These are phyloP conservation scores for Dipodomys stephensi DNA, from an alignment of 2,113 vertebrate genomes.

Conservation along the genomic window DNA sequence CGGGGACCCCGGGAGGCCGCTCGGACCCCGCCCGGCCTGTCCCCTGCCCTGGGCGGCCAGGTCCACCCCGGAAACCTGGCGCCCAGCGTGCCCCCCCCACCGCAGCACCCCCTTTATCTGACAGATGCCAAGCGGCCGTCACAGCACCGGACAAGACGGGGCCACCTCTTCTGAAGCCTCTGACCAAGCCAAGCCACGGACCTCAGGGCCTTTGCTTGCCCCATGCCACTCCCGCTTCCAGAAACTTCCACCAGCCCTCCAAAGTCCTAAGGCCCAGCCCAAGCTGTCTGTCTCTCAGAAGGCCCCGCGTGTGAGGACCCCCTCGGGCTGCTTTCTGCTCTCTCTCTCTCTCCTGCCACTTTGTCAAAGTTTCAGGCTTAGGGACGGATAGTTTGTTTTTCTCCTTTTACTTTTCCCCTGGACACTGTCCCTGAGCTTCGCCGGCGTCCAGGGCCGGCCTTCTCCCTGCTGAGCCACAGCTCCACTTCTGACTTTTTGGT, in stretches of 20 bases:
- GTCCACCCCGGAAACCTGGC: not conserved
- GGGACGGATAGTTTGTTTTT: too few species aligned
- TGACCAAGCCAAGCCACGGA: not conserved
- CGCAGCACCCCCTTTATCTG: not conserved
- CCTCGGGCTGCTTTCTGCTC: not conserved
- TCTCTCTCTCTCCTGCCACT: not conserved
- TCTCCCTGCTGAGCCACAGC: too few species aligned
- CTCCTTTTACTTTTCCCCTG: too few species aligned
- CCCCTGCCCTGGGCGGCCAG: not conserved
- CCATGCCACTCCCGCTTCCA: not conserved
- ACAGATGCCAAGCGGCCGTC: too few species aligned
- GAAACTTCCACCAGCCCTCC: accelerated
- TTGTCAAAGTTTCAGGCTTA: not conserved
- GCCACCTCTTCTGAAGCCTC: not conserved
- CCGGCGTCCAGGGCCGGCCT: too few species aligned
- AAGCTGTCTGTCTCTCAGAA: not conserved
- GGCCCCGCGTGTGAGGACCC: too few species aligned
- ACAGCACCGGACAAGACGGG: not conserved
- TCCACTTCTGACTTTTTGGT: too few species aligned
- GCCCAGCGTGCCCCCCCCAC: accelerated
- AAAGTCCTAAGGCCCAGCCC: too few species aligned
- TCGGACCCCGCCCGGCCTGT: too few species aligned
- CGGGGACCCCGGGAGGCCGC: not conserved
- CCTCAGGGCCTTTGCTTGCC: not conserved
- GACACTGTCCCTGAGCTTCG: too few species aligned